These are phyloP conservation scores for Anomalospiza imberbis DNA, from an alignment of 2,797 vertebrate species.

Conservation along the genomic window DNA sequence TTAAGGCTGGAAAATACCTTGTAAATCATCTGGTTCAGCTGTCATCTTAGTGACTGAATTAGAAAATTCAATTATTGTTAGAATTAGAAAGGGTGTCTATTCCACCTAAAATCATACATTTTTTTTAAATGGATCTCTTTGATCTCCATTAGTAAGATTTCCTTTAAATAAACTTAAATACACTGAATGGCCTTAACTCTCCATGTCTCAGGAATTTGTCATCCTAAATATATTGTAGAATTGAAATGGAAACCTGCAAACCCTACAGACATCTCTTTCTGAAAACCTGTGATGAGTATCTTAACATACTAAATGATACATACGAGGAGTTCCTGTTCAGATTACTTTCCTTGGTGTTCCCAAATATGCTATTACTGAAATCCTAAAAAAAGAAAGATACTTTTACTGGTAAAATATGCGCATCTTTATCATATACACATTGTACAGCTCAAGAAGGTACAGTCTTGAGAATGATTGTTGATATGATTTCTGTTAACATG, in stretches of 20 bases:
- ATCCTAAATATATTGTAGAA: not conserved
- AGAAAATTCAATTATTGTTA: not conserved
- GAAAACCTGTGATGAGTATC: not conserved
- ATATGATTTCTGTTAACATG: not conserved
- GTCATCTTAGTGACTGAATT: not conserved
- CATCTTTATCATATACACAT: not conserved
- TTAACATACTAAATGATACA: constrained; percentile 61
- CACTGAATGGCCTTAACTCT: not conserved
- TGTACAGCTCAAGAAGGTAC: not conserved
- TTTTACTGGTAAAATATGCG: not conserved
- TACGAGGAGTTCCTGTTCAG: constrained; percentile 79
- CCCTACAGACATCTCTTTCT: not conserved
- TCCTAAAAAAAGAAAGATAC: constrained; percentile 53
- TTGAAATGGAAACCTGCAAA: not conserved
- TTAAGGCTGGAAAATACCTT: not conserved
- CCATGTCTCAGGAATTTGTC: not conserved
- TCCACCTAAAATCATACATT: not conserved
- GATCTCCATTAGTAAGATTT: not conserved
- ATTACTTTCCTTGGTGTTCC: constrained; percentile 74
- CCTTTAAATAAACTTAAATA: not conserved
- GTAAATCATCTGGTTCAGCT: not conserved
- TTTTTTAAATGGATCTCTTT: not conserved
- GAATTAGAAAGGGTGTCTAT: not conserved
- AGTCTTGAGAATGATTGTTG: not conserved
- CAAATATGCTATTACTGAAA: constrained; percentile 57